A percentile compares a stretch with the other conserved stretches of the same genome.
phyloP scores from a whole-genome alignment of 1,140 invertebrate genomes.

The Philotrypesis tridentata region DNA sequence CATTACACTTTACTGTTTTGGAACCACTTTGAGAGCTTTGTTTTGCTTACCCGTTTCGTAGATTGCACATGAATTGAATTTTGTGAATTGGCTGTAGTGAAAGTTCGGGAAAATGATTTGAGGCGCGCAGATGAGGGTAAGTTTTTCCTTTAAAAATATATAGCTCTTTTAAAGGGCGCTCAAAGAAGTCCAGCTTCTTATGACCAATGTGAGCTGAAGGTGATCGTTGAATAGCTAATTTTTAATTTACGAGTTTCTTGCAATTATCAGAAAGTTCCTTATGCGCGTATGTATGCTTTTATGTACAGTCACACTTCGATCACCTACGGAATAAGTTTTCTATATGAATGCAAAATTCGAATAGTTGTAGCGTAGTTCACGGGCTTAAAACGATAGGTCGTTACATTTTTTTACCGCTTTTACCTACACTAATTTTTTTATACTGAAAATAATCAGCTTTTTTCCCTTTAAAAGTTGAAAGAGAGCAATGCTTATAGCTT shows the following conservation, averaged over 20 bases:
- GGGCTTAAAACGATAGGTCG: background rate
- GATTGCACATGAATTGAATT: background rate
- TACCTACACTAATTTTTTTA: background rate
- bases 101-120: background rate
- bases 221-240: background rate
- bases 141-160: constrained; percentile 37
- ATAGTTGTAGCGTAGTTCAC: background rate
- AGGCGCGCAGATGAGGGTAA: background rate
- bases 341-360: background rate
- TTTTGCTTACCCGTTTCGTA: constrained; percentile 15
- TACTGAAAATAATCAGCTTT: background rate
- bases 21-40: background rate
- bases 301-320: constrained; percentile 22
- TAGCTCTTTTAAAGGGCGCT: constrained; percentile 28
- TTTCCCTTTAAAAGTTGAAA: background rate
- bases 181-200: constrained; percentile 33
- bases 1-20: background rate
- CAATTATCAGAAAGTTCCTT: constrained; percentile 2
- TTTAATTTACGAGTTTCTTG: no score
- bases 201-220: background rate
- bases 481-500: no score
- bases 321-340: background rate
- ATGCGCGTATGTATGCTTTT: constrained; percentile 6
- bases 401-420: background rate
- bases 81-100: background rate